These are phyloP conservation scores for Noctilio leporinus DNA, from an alignment of 2,113 vertebrate species.

Conservation along the genomic window DNA sequence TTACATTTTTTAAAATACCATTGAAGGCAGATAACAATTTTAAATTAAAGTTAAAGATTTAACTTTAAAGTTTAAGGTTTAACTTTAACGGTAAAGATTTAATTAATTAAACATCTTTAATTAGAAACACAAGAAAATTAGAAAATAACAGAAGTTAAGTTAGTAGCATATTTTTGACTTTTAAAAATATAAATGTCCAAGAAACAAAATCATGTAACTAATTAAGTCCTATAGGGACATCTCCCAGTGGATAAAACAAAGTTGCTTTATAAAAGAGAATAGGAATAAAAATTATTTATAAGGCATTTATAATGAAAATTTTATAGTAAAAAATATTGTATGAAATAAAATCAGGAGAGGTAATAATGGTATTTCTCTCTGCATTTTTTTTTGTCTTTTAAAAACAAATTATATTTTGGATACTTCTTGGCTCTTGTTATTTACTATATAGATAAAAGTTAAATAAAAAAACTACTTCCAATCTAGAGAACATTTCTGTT, in stretches of 20 bases:
- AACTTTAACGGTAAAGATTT: constrained; percentile 3
- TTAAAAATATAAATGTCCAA: neutral
- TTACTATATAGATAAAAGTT: neutral
- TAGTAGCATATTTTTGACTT: neutral
- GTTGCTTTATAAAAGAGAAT: neutral
- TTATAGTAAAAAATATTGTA: neutral
- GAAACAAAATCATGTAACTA: neutral
- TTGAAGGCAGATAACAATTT: neutral
- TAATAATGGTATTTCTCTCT: neutral
- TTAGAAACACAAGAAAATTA: neutral
- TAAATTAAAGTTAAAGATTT: neutral
- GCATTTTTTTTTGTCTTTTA: neutral
- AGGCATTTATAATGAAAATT: neutral
- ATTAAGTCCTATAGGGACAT: neutral
- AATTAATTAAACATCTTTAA: too few relatives aligned
- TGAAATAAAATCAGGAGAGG: neutral
- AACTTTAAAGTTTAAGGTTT: too few relatives aligned
- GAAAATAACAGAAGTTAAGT: neutral
- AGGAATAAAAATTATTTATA: neutral
- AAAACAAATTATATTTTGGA: neutral
- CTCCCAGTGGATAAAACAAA: neutral
- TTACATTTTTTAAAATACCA: neutral
- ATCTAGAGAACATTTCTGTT: neutral
- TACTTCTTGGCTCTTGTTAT: neutral
- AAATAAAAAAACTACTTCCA: neutral